Conservation (phyloP, 2,797 vertebrate genomes). For the Alcedo atthis region DNA sequence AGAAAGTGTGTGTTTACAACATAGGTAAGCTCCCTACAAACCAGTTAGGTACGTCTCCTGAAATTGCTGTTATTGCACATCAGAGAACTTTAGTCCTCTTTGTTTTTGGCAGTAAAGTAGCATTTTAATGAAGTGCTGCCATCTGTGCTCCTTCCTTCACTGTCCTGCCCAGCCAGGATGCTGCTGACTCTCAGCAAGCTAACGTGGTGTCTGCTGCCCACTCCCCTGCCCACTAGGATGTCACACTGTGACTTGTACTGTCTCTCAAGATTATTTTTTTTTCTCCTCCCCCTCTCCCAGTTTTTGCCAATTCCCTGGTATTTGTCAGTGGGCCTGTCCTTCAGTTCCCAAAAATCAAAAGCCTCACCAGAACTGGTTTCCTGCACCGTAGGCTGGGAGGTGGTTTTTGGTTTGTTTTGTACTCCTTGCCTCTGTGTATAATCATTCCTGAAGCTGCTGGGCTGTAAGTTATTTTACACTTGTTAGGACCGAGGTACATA, state of each 20-base stretch:
- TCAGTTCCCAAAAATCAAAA: slow-evolving; percentile 17
- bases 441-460: slow-evolving; percentile 38
- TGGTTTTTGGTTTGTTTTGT: neutral
- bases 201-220: neutral
- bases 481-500: slow-evolving; percentile 49
- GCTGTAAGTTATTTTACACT: slow-evolving; percentile 60
- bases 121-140: slow-evolving; percentile 68
- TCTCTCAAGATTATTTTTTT: neutral
- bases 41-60: slow-evolving; percentile 71
- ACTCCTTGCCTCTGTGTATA: slow-evolving; percentile 28
- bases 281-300: too few relatives aligned
- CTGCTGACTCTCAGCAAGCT: slow-evolving; percentile 41
- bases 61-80: slow-evolving; percentile 74
- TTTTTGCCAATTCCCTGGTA: neutral
- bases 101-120: slow-evolving; percentile 68
- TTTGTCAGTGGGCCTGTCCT: neutral
- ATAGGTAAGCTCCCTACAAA: slow-evolving; percentile 54
- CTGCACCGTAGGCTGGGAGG: neutral
- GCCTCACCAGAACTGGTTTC: neutral
- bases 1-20: slow-evolving; percentile 66
- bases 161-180: slow-evolving; percentile 39
- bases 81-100: slow-evolving; percentile 59
- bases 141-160: slow-evolving; percentile 25
- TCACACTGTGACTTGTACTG: neutral
- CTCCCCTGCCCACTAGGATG: neutral